phyloP scores from a whole-genome alignment of 2,797 vertebrate species.

The Gymnothorax javanicus region DNA sequence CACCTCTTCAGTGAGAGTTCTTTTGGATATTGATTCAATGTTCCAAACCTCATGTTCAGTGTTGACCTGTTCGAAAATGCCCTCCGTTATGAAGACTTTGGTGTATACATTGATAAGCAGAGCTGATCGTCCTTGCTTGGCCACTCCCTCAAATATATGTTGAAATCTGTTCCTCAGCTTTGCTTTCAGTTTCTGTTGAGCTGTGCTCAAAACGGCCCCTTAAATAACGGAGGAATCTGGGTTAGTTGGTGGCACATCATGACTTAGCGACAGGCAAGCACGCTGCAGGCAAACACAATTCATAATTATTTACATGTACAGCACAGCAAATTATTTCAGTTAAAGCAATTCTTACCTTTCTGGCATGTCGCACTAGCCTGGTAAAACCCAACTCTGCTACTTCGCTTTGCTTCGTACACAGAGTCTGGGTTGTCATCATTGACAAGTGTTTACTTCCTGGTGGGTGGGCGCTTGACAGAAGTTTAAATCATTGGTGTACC shows the following conservation, averaged over 20 bases:
- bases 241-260: not conserved
- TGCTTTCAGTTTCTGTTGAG: not conserved
- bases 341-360: too few relatives aligned
- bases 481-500: too few relatives aligned
- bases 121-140: not conserved
- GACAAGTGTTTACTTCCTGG: too few relatives aligned
- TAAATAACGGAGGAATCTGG: not conserved
- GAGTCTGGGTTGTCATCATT: too few relatives aligned
- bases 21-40: slow-evolving; percentile 4
- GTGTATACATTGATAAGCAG: slow-evolving; percentile 20
- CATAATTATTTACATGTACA: not conserved
- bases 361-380: too few relatives aligned
- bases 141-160: slow-evolving; percentile 24
- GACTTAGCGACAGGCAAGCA: not conserved
- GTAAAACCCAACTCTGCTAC: too few relatives aligned
- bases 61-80: slow-evolving; percentile 16
- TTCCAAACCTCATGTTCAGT: slow-evolving; percentile 36
- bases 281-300: not conserved
- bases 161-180: not conserved
- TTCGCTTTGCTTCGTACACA: too few relatives aligned
- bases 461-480: too few relatives aligned
- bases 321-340: not conserved
- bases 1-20: not conserved
- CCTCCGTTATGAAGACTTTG: slow-evolving; percentile 27
- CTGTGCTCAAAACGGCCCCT: not conserved